Evolutionary conservation across 2,797 vertebrate genomes (phyloP), one percentile per base, ranked within the genome.

Genomic region (Epinephelus coioides): DNA sequence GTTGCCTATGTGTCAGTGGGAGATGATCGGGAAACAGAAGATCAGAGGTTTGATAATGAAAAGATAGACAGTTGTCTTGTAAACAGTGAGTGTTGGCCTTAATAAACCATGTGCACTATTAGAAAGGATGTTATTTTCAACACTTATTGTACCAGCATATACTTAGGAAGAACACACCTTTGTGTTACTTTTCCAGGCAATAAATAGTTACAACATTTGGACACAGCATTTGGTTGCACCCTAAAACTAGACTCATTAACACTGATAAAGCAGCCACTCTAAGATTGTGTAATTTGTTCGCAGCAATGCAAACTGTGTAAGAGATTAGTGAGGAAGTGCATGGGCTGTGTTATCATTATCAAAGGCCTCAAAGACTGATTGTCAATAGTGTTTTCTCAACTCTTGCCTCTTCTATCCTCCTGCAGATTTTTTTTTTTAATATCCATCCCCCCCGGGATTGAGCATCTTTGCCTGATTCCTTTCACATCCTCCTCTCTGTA

Each of bases 391-490:
- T 82, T 83, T 79, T 79, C 55, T 82, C 54, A 70, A 62, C 54
- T 85, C 53, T 73, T 81, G 62, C 23, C 51, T 85, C 55, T 82
- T 74, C 60, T 86, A 43, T 83, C 60, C 74, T 83, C 69, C 46
- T 76, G 13, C 60, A 55, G 44, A 25, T 46, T 65, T 64, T 51
- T 64, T 51, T 57, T 34, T 61, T 25, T 65, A 12, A 67, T 55
- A 23, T 83, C 17, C 62, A 60, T 73, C 73, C 62, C 13, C 43
- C 19, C 17, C 3, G 47, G 73, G 62, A 76, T 77, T 55, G 38
- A 85, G 61, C 81, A 85, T 89, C 79, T 90, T 85, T 73, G 68
- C 51, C 70, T 90, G 79, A 81, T 88, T 89, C 84, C 87, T 91
- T 90, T 88, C 55, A 59, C 60, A 59, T 89, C 86, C 68, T 87